These are phyloP conservation scores for Megatriorchis doriae DNA, from an alignment of 2,113 vertebrate genomes.

Conservation along the genomic window DNA sequence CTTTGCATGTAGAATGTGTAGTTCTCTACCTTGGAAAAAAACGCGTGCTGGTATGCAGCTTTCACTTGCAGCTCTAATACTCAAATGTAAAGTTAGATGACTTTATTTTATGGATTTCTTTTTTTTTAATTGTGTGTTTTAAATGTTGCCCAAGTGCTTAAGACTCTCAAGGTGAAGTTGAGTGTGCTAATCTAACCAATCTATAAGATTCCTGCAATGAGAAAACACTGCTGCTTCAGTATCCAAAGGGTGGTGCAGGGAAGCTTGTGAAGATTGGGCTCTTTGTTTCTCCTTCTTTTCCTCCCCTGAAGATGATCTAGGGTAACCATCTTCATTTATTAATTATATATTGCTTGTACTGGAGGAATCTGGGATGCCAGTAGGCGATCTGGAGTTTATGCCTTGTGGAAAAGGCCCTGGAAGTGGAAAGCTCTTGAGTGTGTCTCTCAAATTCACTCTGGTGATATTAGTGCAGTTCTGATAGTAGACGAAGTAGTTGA, in stretches of 20 bases:
- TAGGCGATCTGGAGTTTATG: background rate
- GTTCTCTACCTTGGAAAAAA: background rate
- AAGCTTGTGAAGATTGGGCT: background rate
- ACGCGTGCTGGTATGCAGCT: fast-evolving
- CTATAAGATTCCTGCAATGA: background rate
- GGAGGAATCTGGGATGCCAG: background rate
- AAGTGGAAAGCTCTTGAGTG: background rate
- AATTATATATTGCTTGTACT: background rate
- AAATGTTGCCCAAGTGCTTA: background rate
- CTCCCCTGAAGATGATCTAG: fast-evolving
- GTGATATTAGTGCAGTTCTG: background rate
- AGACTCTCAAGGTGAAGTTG: background rate
- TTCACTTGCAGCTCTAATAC: background rate
- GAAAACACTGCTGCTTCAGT: background rate
- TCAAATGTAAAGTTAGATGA: background rate
- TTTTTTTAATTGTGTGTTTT: background rate
- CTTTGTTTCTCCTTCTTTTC: background rate
- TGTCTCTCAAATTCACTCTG: background rate
- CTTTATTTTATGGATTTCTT: background rate
- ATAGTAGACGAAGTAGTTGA: background rate
- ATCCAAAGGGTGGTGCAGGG: background rate
- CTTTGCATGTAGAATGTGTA: fast-evolving
- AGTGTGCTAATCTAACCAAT: background rate
- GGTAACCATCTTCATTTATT: background rate
- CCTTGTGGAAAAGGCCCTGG: background rate